phyloP scores from a whole-genome alignment of 2,113 vertebrate species.

The Melanerpes formicivorus region DNA sequence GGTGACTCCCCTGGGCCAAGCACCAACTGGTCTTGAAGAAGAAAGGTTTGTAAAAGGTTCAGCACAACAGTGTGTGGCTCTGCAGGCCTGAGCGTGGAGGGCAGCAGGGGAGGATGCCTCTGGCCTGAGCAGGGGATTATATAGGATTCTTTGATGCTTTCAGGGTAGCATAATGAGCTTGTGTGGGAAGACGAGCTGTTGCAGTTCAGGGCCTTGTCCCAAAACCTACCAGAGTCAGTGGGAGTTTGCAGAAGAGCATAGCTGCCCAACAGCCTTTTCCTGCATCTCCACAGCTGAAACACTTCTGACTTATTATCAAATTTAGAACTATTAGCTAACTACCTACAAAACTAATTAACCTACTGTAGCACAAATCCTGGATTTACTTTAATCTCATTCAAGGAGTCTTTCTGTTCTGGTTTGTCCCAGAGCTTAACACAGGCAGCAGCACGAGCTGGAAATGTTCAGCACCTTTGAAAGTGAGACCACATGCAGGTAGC shows the following conservation, averaged over 20 bases:
- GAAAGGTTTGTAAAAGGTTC: background rate
- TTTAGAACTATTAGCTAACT: constrained; percentile 22
- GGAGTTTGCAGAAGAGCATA: background rate
- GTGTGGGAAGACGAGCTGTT: background rate
- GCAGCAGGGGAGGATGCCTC: background rate
- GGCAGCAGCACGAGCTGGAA: constrained; percentile 9
- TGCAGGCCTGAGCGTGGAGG: accelerated
- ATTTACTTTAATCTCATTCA: constrained; percentile 35
- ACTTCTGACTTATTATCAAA: background rate
- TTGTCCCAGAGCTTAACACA: background rate
- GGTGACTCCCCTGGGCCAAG: background rate
- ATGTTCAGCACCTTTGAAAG: constrained; percentile 14
- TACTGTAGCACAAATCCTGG: constrained; percentile 32
- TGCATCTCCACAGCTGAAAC: background rate
- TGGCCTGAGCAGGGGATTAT: background rate
- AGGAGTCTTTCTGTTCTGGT: constrained; percentile 32
- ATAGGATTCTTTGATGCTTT: background rate
- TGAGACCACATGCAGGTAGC: constrained; percentile 6
- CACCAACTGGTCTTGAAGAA: background rate
- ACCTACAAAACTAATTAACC: constrained; percentile 39
- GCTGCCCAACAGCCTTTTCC: background rate
- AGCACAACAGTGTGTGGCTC: accelerated
- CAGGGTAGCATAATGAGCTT: background rate
- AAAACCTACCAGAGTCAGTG: background rate
- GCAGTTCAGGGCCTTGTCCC: background rate